A percentile compares a stretch with the other conserved stretches of the same genome.
Conservation (phyloP, 2,113 vertebrate species). For the Elgaria multicarinata region DNA sequence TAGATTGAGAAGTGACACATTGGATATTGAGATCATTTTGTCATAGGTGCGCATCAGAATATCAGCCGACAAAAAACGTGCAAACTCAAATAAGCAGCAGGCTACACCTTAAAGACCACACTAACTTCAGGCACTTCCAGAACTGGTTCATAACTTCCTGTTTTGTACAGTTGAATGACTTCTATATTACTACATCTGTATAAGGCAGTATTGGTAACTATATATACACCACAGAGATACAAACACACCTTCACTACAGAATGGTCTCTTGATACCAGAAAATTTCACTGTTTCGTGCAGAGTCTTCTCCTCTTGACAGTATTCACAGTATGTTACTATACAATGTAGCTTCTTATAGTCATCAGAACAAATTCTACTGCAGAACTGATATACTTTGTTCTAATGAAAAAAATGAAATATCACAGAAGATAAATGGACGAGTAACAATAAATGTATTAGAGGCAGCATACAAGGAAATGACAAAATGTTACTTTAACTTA, state of each 20-base stretch:
- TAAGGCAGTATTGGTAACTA: not conserved
- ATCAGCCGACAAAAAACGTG: not conserved
- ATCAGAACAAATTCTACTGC: slow-evolving; percentile 94
- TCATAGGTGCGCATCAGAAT: not conserved
- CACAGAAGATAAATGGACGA: not conserved
- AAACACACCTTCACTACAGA: slow-evolving; percentile 97
- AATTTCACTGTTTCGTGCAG: slow-evolving; percentile 95
- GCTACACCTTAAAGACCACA: not conserved
- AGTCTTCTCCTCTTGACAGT: slow-evolving; percentile 98
- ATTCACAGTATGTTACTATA: slow-evolving; percentile 97
- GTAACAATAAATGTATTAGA: not conserved
- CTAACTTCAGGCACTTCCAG: not conserved
- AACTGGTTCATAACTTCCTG: not conserved
- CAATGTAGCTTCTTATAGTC: slow-evolving; percentile 99
- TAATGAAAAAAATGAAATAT: slow-evolving; percentile 74
- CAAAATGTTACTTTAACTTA: not conserved
- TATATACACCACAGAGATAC: not conserved
- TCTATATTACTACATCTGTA: not conserved
- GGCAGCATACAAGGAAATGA: not conserved
- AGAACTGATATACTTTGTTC: slow-evolving; percentile 98
- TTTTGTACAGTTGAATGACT: not conserved
- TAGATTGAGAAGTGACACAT: not conserved
- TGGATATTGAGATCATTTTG: not conserved
- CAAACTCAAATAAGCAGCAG: not conserved
- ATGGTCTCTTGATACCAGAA: slow-evolving; percentile 96